Conservation (phyloP, 2,888 invertebrate species). For the Electrophaes corylata region DNA sequence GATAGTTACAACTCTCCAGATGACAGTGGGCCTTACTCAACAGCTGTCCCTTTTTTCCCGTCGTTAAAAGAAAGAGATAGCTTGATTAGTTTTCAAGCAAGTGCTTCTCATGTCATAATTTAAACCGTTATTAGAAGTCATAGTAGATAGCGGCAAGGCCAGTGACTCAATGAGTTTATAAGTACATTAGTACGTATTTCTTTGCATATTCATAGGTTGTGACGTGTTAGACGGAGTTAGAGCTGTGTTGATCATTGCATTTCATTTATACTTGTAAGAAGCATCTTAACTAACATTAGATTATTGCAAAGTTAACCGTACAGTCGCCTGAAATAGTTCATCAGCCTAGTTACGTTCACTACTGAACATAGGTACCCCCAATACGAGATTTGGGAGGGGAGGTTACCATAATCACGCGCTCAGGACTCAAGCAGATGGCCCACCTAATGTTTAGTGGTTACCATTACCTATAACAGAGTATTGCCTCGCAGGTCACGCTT, state of each 20-base stretch:
- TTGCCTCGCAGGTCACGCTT: too few relatives aligned
- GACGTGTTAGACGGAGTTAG: constrained; percentile 8
- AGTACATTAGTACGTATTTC: constrained; percentile 26
- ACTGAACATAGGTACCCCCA: too few relatives aligned
- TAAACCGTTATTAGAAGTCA: constrained; percentile 30
- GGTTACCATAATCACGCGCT: too few relatives aligned
- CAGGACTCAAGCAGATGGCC: too few relatives aligned
- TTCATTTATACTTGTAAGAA: constrained; percentile 16
- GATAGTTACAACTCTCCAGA: neutral
- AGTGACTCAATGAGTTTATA: constrained; percentile 29
- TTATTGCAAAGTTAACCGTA: neutral
- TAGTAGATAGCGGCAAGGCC: constrained; percentile 42
- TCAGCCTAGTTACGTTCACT: too few relatives aligned
- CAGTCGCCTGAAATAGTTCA: too few relatives aligned
- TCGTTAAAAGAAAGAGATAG: neutral
- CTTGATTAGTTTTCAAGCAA: neutral
- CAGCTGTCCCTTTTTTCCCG: neutral
- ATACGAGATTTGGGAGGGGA: too few relatives aligned
- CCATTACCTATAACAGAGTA: too few relatives aligned
- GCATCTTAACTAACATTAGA: constrained; percentile 9
- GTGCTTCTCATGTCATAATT: constrained; percentile 25
- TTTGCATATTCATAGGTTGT: constrained; percentile 30
- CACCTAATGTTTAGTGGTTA: too few relatives aligned
- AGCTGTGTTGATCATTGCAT: constrained; percentile 22
- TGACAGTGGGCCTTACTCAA: neutral